Evolutionary conservation across 1,140 invertebrate species (phyloP).

Genomic region (Orchestia grillus): DNA sequence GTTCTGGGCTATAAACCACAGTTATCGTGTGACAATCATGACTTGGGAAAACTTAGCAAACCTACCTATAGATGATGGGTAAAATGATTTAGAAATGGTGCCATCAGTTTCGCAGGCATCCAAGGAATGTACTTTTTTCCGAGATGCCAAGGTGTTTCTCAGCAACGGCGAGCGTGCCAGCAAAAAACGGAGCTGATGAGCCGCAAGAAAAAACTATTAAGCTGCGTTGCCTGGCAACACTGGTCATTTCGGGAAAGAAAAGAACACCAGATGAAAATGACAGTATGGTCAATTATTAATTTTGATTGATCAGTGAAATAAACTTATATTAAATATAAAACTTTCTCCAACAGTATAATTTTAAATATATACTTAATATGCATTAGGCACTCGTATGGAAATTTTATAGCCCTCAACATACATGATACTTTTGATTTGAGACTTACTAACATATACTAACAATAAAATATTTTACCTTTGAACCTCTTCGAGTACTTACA

Average conservation of each 20-base stretch:
- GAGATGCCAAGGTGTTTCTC: not conserved
- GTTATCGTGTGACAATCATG: not conserved
- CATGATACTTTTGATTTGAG: not conserved
- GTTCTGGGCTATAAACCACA: not conserved
- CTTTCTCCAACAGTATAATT: not conserved
- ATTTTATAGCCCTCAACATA: not conserved
- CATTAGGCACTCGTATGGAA: not conserved
- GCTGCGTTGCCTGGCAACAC: not conserved
- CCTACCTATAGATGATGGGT: not conserved
- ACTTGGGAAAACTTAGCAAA: not conserved
- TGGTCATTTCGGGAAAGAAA: not conserved
- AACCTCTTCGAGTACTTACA: not conserved
- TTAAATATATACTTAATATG: not conserved
- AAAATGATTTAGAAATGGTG: not conserved
- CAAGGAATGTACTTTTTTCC: slow-evolving; percentile 17
- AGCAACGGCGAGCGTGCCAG: slow-evolving; percentile 6
- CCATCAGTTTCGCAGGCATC: not conserved
- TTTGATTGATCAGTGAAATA: not conserved
- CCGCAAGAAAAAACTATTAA: not conserved
- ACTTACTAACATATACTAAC: not conserved
- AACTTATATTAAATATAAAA: not conserved
- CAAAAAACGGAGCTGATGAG: slow-evolving; percentile 4
- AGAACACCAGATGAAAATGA: not conserved
- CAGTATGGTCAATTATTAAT: not conserved
- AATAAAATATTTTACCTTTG: not conserved